phyloP scores from a whole-genome alignment of 2,113 vertebrate genomes.

The Scolopax mira region DNA sequence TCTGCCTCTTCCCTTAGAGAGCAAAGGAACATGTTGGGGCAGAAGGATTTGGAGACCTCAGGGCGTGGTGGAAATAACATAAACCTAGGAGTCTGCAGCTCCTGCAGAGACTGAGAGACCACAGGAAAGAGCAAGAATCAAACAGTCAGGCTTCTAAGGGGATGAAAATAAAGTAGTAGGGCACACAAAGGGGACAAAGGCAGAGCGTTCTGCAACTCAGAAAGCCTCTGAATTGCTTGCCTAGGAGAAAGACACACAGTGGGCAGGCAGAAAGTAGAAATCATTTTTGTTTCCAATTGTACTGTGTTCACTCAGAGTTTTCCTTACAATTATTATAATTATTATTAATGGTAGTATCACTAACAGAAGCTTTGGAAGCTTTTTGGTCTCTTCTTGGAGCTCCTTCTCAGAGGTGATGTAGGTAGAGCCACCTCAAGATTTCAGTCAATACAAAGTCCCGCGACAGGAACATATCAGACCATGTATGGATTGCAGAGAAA shows the following conservation, averaged over 20 bases:
- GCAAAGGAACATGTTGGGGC: background rate
- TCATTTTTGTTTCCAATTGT: background rate
- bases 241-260: background rate
- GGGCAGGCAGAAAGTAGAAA: background rate
- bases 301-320: background rate
- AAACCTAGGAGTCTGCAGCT: background rate
- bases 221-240: background rate
- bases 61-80: background rate
- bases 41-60: background rate
- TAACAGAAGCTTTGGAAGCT: background rate
- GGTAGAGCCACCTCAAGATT: background rate
- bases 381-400: background rate
- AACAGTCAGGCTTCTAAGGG: background rate
- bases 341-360: background rate
- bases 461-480: background rate
- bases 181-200: background rate
- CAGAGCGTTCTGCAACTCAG: background rate
- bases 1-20: background rate
- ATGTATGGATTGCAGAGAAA: background rate
- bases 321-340: background rate
- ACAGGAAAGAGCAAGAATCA: slow-evolving; percentile 9
- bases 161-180: background rate
- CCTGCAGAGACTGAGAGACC: background rate
- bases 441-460: background rate
- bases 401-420: background rate